Evolutionary conservation across 2,888 invertebrate species (phyloP).

Genomic region (Criorhina ranunculi): DNA sequence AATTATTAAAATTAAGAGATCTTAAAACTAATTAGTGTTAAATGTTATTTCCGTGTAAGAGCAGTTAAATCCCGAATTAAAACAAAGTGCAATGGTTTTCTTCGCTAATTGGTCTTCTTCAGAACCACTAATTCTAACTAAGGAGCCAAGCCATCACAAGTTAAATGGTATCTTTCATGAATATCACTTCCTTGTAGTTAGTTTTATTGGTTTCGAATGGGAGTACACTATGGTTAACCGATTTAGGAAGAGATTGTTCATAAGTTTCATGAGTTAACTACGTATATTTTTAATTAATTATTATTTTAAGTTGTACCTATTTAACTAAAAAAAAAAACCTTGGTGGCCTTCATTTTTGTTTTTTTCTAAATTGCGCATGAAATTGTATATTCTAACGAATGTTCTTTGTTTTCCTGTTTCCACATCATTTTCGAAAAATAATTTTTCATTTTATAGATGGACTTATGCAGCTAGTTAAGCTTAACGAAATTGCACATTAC

Average conservation of each 20-base stretch:
- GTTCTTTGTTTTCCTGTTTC: slow-evolving; percentile 22
- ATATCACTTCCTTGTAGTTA: slow-evolving; percentile 18
- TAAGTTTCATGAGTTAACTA: not conserved
- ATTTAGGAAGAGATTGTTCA: not conserved
- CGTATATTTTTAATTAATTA: slow-evolving; percentile 6
- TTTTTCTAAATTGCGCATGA: slow-evolving; percentile 18
- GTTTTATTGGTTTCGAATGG: slow-evolving; percentile 31
- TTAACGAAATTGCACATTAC: not conserved
- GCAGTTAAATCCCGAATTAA: slow-evolving; percentile 7
- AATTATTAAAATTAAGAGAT: slow-evolving; percentile 5
- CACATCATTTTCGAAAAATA: slow-evolving; percentile 5
- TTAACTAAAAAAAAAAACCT: not conserved
- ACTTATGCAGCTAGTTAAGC: not conserved
- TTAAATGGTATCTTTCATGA: not conserved
- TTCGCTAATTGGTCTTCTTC: slow-evolving; percentile 16
- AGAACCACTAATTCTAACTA: not conserved
- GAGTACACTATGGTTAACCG: not conserved
- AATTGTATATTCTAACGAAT: not conserved
- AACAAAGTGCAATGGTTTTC: not conserved
- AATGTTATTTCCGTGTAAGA: slow-evolving; percentile 10
- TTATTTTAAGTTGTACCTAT: not conserved
- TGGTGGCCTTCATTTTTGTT: slow-evolving; percentile 24
- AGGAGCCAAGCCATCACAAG: not conserved
- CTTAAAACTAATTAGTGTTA: slow-evolving; percentile 22
- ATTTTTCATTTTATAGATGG: not conserved